Evolutionary conservation across 2,888 invertebrate genomes (phyloP).

Genomic region (Mythimna albipuncta): DNA sequence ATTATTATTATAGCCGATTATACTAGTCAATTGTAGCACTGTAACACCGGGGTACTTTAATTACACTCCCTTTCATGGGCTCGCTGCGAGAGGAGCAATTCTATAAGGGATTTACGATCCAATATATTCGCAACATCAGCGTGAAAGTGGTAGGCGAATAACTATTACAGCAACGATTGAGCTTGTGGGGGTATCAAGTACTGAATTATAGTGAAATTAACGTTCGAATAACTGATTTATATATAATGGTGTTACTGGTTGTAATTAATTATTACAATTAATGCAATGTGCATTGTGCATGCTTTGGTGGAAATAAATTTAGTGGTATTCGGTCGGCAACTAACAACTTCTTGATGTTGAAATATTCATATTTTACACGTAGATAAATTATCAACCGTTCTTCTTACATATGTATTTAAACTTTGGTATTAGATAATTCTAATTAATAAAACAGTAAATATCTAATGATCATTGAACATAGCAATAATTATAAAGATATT

Average conservation of each 20-base stretch:
- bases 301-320: neutral
- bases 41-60: conserved; percentile 60
- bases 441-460: conserved; percentile 55
- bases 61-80: conserved; percentile 59
- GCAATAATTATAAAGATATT: conserved; percentile 65
- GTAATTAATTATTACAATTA: conserved; percentile 36
- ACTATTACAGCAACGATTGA: conserved; percentile 54
- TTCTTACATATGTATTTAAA: conserved; percentile 17
- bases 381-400: neutral
- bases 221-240: conserved; percentile 50
- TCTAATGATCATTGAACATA: conserved; percentile 52
- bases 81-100: conserved; percentile 59
- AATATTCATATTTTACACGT: neutral
- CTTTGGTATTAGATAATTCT: conserved; percentile 26
- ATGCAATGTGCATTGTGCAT: conserved; percentile 18
- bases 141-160: conserved; percentile 62
- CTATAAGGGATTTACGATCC: conserved; percentile 66
- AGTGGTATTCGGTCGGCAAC: neutral
- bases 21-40: conserved; percentile 53
- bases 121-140: conserved; percentile 61
- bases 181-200: conserved; percentile 41
- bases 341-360: neutral
- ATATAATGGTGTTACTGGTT: conserved; percentile 12
- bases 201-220: conserved; percentile 53
- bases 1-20: conserved; percentile 59